Evolutionary conservation across 2,888 invertebrate species (phyloP), one percentile per base, ranked within the genome.

Genomic region (Dynastes maya): DNA sequence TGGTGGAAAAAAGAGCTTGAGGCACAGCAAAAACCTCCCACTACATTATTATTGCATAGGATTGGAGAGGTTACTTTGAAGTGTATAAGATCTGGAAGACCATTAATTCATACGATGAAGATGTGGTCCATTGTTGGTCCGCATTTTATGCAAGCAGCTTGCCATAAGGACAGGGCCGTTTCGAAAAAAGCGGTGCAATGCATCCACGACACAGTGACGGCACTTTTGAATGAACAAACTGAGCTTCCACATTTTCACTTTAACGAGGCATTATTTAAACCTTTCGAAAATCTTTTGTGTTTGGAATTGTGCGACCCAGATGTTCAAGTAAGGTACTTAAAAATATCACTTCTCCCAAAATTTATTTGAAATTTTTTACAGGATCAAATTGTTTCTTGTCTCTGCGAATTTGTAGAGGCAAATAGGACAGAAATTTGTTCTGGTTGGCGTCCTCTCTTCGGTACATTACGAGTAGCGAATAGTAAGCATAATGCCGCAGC

Each of bases 361-460:
- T 6, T 13, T 11, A 37, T 9, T 32, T 16, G 2, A 72, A 70
- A 22, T 29, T 74, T 63, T 1, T 90, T 90, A 37, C 89, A 97
- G 95, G 94, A 94, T 87, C 94, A 94, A 90, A 97, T 99, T 84
- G 96, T 98, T 64, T 96, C 97, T 76, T 97, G 97, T 83, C 94
- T 98, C 68, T 98, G 98, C 88, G 98, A 98, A 89, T 96, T 98
- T 84, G 98, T 99, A 0, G 98, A 98, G 88, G 96, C 96, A 0
- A 97, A 97, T 87, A 92, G 97, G 83, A 95, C 95, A 80, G 97
- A 98, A 90, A 97, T 98, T 61, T 93, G 96, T 82, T 98, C 97
- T 0, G 98, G 98, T 0, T 99, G 98, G 98, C 91, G 98, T 76
- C 97, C 98, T 0, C 89, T 99, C 1, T 99, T 99, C 86, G 97